Percentiles rank a stretch among this genome's conserved stretches.
Evolutionary conservation across 2,797 vertebrate species (phyloP).

Genomic region (Masticophis lateralis): DNA sequence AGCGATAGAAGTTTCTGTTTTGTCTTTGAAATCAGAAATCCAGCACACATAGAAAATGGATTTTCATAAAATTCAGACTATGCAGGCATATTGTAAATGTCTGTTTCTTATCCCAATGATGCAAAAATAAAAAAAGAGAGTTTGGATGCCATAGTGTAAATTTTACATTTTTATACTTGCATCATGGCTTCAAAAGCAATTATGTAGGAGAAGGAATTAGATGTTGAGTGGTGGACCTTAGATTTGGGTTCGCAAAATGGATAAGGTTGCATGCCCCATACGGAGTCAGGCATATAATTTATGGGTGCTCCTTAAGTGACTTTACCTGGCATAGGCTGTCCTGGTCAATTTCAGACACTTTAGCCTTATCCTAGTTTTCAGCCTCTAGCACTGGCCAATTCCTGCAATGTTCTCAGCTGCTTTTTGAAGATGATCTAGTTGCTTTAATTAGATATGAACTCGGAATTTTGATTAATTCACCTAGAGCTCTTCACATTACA

Average conservation of each 20-base stretch:
- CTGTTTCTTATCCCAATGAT: not conserved
- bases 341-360: not conserved
- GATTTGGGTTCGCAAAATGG: not conserved
- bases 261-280: not conserved
- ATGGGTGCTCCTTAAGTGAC: not conserved
- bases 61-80: not conserved
- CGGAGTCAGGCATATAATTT: not conserved
- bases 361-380: not conserved
- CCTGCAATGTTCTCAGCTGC: not conserved
- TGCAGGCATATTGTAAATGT: not conserved
- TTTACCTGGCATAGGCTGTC: not conserved
- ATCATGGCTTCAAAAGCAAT: not conserved
- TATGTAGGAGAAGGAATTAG: not conserved
- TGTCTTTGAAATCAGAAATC: not conserved
- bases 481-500: not conserved
- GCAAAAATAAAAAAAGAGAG: not conserved
- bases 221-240: not conserved
- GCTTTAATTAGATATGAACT: not conserved
- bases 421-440: not conserved
- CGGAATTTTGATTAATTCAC: not conserved
- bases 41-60: not conserved
- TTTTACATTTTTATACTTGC: not conserved
- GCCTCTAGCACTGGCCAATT: not conserved
- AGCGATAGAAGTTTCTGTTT: not conserved
- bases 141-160: not conserved